Evolutionary conservation across 2,797 vertebrate species (phyloP), one percentile per base, ranked within the genome.

Genomic region (Falco peregrinus): DNA sequence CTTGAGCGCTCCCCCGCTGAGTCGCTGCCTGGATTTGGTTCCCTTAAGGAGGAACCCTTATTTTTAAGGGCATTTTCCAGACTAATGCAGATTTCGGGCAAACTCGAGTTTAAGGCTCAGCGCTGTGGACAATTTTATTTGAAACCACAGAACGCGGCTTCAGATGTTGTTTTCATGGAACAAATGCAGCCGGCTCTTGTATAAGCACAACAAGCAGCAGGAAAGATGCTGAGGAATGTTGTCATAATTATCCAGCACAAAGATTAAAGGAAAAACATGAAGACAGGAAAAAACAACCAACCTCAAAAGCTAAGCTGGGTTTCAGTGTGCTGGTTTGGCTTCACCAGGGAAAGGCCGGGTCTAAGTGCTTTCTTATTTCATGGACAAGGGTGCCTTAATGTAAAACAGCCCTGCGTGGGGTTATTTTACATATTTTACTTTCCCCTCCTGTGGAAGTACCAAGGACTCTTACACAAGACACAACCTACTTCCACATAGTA

Each of bases 221-320:
- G 89, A 71, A 80, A 74, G 90, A 95, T 94, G 96, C 75, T 81
- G 84, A 85, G 92, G 89, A 95, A 95, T 83, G 92, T 51, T 93
- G 90, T 59, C 57, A 67, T 93, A 93, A 92, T 95, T 93, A 95
- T 59, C 60, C 78, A 47, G 82, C 45, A 39, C n/a, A 35, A 90
- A 89, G 82, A 96, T 94, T 92, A 96, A 93, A 94, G 65, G 60
- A 71, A 68, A 89, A 93, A 60, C 22, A 39, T 0, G 1, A 80
- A 83, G 64, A 63, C 6, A 8, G 29, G 76, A 64, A 90, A 90
- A 82, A 94, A 41, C 45, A 80, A 92, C 24, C 78, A 84, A 47
- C 9, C 26, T 37, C 53, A 29, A 89, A 77, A 70, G 53, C 89
- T 82, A 74, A 93, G 43, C 13, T 48, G n/a, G 31, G 7, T 92